Base-by-base conservation (phyloP, 1,140 invertebrate species). In the Calephelis nemesis region DNA sequence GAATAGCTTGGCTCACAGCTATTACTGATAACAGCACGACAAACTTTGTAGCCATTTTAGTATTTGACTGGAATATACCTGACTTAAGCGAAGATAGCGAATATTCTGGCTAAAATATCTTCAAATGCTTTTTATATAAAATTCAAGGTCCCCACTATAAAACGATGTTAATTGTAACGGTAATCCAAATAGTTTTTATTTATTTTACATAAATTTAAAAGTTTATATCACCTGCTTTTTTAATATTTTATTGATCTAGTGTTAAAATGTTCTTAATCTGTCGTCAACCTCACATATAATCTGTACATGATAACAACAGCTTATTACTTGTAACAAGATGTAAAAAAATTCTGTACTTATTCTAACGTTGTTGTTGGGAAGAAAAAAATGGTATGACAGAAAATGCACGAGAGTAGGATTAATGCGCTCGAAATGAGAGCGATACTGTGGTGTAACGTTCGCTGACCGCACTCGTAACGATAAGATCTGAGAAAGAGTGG, bases 161-260 rank as follows among this genome's bases (percentile, higher is more conserved):
- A 58, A 12, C 11, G 4, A 12, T 9, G n/a, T 10, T 58, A 58
- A 30, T 11, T 39, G 13, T 39, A 58, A 58, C 52, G 52, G 52
- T 58, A 58, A 58, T 39, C 10, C 4, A 30, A 9, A 19, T 58
- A 30, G n/a, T 30, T 30, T 58, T 12, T 15, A 10, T 11, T 6
- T 58, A 39, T 58, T 58, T 58, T 58, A 58, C 52, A 58, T 60
- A 60, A 60, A 60, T 60, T 60, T 40, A 7, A 60, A 60, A 60
- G 12, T 60, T 39, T 39, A 60, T 7, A 60, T 39, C 30, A 39
- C 19, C 6, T 60, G 54, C 30, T 60, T 60, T 60, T n/a, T 60
- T 6, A 60, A 60, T 39, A 60, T 39, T 60, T 58, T 60, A 39
- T 39, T 60, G 10, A 39, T 60, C 30, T 12, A 39, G 30, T 60